Evolutionary conservation across 2,888 invertebrate genomes (phyloP), one percentile per base, ranked within the genome.

Genomic region (Hypercompe scribonia): DNA sequence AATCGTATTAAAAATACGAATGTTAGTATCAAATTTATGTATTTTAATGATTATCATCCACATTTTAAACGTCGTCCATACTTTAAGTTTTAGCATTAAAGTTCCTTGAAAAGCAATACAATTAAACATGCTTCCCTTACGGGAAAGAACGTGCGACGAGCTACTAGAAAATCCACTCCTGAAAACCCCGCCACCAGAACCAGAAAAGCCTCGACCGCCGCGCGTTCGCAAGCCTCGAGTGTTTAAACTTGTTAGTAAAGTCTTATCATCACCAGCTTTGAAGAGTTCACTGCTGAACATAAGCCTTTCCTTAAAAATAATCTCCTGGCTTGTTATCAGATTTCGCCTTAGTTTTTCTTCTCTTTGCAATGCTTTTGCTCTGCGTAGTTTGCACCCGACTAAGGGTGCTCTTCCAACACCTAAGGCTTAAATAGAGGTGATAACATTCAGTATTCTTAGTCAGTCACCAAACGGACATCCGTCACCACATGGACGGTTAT

Each of bases 121-220:
- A 70, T 39, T 46, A 71, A 69, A 69, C 34, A 95, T 94, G 95
- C 92, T 94, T 84, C 95, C 95, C 0, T 74, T 90, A 21, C 87
- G 89, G 0, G 92, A 94, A 80, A 88, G 89, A 36, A 79, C 79
- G 0, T 95, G 95, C 74, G 93, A 95, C 66, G 89, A 86, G 7
- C 75, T 95, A 61, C 81, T 95, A 58, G 87, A 92, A 58, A 66
- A 93, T 70, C 92, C 94, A 0, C 77, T 87, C 36, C 84, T 95
- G 65, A 83, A 83, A 18, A 93, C 94, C 13, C 95, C 95, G 33
- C 94, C 94, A 13, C 92, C 93, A 0, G 93, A 92, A 75, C 94
- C 94, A 2, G 93, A 92, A 76, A 83, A 81, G 33, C 92, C 93
- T 2, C 88, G 89, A 1, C 92, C 93, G 2, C 94, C 94, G 11